These are phyloP conservation scores for Montipora efflorescens DNA, from an alignment of 64 coral and sea anemone species.

Conservation along the genomic window DNA sequence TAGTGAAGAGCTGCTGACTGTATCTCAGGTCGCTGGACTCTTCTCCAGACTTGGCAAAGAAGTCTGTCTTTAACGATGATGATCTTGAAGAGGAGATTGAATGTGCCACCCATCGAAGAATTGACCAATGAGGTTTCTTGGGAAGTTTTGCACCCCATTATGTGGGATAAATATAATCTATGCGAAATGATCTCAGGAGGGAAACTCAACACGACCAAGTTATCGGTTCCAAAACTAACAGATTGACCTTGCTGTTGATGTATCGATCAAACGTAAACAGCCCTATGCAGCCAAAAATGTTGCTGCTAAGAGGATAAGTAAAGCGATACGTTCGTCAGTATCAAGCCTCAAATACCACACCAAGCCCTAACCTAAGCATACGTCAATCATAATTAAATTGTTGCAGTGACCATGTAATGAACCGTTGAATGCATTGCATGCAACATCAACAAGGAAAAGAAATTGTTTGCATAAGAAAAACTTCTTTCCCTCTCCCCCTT, in stretches of 20 bases:
- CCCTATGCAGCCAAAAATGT: conserved; percentile 46
- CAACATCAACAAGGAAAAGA: neutral
- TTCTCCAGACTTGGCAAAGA: conserved; percentile 77
- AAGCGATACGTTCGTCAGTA: conserved; percentile 9
- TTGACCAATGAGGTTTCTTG: too few relatives aligned
- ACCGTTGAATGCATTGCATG: conserved; percentile 9
- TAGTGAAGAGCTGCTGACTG: conserved; percentile 72
- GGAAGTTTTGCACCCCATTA: too few relatives aligned
- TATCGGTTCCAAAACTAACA: too few relatives aligned
- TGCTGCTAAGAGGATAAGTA: conserved; percentile 8
- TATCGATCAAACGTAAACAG: conserved; percentile 46
- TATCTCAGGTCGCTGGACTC: conserved; percentile 67
- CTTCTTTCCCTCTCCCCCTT: neutral
- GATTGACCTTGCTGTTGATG: conserved; percentile 45
- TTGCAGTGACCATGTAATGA: conserved; percentile 36
- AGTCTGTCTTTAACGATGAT: conserved; percentile 53
- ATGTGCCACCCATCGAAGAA: conserved; percentile 20
- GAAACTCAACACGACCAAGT: too few relatives aligned
- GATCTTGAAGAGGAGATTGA: conserved; percentile 57
- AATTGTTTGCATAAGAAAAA: neutral
- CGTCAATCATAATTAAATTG: conserved; percentile 14
- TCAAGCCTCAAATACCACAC: conserved; percentile 5
- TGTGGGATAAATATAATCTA: too few relatives aligned
- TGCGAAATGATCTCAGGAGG: too few relatives aligned
- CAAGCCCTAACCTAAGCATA: conserved; percentile 22